Conservation (phyloP, 2,797 vertebrate species). For the Chromis chromis region DNA sequence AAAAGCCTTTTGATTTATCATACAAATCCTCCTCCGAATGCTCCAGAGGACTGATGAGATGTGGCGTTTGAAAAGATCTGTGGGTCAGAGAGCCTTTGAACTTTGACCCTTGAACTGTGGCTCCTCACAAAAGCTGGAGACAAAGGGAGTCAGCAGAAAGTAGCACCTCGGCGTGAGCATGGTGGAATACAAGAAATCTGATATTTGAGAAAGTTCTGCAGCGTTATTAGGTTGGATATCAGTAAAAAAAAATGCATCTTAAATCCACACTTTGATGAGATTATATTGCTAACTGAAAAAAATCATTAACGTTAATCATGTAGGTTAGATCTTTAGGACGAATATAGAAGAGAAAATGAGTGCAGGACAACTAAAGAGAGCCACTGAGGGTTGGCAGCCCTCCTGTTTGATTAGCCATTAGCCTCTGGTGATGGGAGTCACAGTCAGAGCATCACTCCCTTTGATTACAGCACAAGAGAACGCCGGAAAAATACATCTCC, state of each 20-base stretch:
- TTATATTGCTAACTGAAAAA: conserved; percentile 13
- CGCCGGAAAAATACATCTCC: conserved; percentile 58
- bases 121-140: conserved; percentile 71
- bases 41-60: conserved; percentile 78
- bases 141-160: conserved; percentile 61
- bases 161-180: conserved; percentile 37
- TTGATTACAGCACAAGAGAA: conserved; percentile 80
- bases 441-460: conserved; percentile 70
- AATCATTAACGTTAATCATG: conserved; percentile 32
- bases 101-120: conserved; percentile 74
- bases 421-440: conserved; percentile 73
- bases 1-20: conserved; percentile 72
- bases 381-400: conserved; percentile 54
- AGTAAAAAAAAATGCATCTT: not conserved
- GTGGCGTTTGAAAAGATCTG: conserved; percentile 77
- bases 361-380: conserved; percentile 47
- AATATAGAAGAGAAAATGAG: conserved; percentile 44
- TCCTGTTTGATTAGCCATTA: conserved; percentile 80
- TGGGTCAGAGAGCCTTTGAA: conserved; percentile 80
- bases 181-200: not conserved
- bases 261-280: conserved; percentile 1
- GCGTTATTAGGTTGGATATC: not conserved
- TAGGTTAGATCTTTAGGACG: conserved; percentile 36
- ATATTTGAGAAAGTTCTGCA: conserved; percentile 2
- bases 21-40: conserved; percentile 72